Evolutionary conservation across 2,113 vertebrate species (phyloP), one percentile per base, ranked within the genome.

Genomic region (Octodon degus): DNA sequence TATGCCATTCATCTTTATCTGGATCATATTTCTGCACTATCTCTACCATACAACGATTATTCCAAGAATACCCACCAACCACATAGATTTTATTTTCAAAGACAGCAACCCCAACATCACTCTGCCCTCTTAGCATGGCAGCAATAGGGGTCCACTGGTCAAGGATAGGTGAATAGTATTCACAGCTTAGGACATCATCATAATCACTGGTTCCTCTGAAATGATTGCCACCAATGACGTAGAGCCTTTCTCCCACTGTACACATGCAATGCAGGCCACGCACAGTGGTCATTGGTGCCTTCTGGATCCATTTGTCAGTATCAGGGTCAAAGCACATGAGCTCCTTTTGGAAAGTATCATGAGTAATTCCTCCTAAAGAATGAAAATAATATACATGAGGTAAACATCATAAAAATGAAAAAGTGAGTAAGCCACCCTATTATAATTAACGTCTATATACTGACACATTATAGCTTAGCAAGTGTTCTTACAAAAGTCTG

Each of bases 41-140:
- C 98, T 99, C 99, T 96, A 99, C 99, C 99, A 99, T 99, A 97
- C 99, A 99, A 55, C 99, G 99, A 98, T 99, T 99, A 99, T 99
- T 99, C 99, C 99, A 99, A 0, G 99, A 99, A 98, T 99, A 99
- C 63, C 99, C 99, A 90, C 99, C 99, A 97, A 99, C 99, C 97
- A 99, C 99, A 67, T 99, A 99, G 98, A 99, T 99, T 98, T 99
- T 99, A 97, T 99, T 99, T 98, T 99, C 99, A 91, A 99, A 99
- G 96, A 99, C 99, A 19, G 99, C 99, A 74, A 99, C 99, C 96
- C 99, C 99, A 67, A 99, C 99, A 96, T 99, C 99, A 55, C 99
- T 99, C 98, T 99, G 99, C 96, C 99, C 99, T 8, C 99, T 99
- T 95, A 99, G 97, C 99, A 99, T 99, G 97, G 99, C 99, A 0